Base-by-base conservation (phyloP, 2,113 vertebrate species). In the Pongo pygmaeus region DNA sequence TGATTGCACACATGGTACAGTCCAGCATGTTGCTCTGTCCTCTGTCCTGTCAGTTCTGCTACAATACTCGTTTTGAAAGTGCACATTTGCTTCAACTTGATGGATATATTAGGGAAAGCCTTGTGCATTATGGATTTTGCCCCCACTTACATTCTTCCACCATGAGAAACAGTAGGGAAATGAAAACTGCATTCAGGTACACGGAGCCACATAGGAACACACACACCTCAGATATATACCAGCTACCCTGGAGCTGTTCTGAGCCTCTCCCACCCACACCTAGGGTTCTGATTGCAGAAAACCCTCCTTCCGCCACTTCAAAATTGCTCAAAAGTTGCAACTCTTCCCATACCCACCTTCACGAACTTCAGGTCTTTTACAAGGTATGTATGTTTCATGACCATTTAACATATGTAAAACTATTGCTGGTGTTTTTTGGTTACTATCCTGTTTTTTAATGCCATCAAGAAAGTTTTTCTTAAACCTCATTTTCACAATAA, bases 361-460 rank as follows among this genome's bases (percentile, higher is more conserved):
- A 61, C 30, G 25, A 48, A 87, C 11, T 3, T 30, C 75, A 77
- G 18, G 46, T 61, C n/a, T 79, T 90, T 87, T 92, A 46, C 25
- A 72, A 83, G 72, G 52, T 48, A 30, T 61, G 89, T 61, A 27
- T 78, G 61, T 93, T 89, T 84, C 35, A n/a, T 77, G 35, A 69
- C 46, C 38, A 81, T 27, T 80, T n/a, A 32, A 64, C 67, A 38
- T 38, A 81, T 61, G 22, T 69, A 85, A 93, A 81, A 95, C 38
- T 50, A 59, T 27, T 91, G 69, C n/a, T 52, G 27, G 2, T 7
- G 70, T 86, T 91, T 87, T 81, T 23, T 78, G 17, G n/a, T 85
- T 61, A 75, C 32, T 23, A 32, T 72, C 43, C 84, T 69, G 27
- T 52, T 84, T 85, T 89, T 77, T 35, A 89, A 55, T 84, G 69